These are phyloP conservation scores for Ophthalmolycus amberensis DNA, from an alignment of 2,113 vertebrate genomes.

Conservation along the genomic window DNA sequence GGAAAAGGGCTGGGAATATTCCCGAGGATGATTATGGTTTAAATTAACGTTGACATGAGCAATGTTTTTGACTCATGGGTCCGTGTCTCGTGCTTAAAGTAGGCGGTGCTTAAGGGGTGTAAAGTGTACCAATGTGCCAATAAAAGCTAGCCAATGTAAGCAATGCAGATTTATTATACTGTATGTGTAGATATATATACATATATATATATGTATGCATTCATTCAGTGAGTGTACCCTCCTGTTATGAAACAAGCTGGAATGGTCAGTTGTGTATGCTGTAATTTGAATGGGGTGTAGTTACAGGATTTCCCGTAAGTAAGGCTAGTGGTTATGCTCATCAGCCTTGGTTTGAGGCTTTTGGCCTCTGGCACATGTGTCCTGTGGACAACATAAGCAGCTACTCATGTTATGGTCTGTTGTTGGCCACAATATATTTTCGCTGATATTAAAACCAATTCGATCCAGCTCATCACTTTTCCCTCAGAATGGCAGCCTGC, in stretches of 20 bases:
- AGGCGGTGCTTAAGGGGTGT: neutral
- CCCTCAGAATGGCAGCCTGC: constrained; percentile 23
- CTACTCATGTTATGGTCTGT: constrained; percentile 25
- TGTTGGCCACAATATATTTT: constrained; percentile 30
- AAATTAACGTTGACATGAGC: neutral
- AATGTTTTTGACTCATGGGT: neutral
- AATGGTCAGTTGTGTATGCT: constrained; percentile 34
- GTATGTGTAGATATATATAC: neutral
- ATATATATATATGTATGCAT: too few relatives aligned
- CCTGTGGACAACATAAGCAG: constrained; percentile 24
- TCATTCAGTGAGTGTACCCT: neutral
- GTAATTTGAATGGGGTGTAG: constrained; percentile 50
- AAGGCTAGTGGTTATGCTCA: constrained; percentile 45
- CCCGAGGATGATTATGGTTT: neutral
- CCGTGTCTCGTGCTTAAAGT: neutral
- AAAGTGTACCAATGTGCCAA: neutral
- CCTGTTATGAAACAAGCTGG: constrained; percentile 26
- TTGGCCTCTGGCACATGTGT: constrained; percentile 33
- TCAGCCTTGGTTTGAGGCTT: constrained; percentile 52
- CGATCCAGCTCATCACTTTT: neutral
- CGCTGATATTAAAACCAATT: constrained; percentile 36
- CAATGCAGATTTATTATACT: neutral
- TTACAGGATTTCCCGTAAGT: constrained; percentile 52
- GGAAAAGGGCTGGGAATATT: neutral
- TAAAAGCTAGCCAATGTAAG: neutral